Percentiles rank a stretch among this genome's conserved stretches.
Evolutionary conservation across 2,113 vertebrate species (phyloP).

Genomic region (Passer domesticus): DNA sequence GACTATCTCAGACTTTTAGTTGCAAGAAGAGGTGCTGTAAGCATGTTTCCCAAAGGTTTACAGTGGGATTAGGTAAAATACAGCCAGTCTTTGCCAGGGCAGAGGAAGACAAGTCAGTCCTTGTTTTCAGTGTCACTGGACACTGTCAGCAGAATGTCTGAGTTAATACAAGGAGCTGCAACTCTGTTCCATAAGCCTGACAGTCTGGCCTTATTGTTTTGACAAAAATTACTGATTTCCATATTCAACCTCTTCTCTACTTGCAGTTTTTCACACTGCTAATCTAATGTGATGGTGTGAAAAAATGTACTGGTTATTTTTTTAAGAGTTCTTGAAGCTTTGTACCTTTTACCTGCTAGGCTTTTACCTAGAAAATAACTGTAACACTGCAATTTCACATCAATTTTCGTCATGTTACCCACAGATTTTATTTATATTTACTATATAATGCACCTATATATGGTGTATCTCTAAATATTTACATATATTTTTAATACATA

Average conservation of each 20-base stretch:
- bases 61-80: not conserved
- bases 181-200: not conserved
- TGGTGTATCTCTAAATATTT: not conserved
- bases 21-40: not conserved
- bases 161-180: not conserved
- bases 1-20: not conserved
- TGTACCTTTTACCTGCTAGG: not conserved
- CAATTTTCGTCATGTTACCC: not conserved
- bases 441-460: too few relatives aligned
- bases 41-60: not conserved
- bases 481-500: not conserved
- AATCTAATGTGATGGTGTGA: not conserved
- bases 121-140: slow-evolving; percentile 9
- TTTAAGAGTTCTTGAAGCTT: not conserved
- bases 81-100: not conserved
- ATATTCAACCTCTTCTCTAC: not conserved
- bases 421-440: not conserved
- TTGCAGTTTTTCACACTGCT: not conserved
- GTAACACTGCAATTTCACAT: not conserved
- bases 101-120: not conserved
- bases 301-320: not conserved
- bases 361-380: not conserved
- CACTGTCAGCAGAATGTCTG: not conserved
- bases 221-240: slow-evolving; percentile 2
- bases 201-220: not conserved